These are phyloP conservation scores for Apistogramma diplotaenia DNA, from an alignment of 2,113 vertebrate species.

Conservation along the genomic window DNA sequence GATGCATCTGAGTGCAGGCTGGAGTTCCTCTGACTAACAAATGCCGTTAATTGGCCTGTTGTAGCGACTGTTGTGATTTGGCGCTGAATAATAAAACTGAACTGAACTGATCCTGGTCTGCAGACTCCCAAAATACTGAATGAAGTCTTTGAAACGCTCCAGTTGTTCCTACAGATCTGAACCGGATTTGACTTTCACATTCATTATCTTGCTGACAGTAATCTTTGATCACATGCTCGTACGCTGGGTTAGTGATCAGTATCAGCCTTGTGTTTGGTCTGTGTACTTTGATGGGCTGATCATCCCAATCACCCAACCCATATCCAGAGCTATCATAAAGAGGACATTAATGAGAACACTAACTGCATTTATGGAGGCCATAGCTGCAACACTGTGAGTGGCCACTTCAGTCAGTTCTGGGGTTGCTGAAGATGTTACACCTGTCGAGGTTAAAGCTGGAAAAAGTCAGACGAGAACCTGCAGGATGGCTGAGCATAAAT, in stretches of 20 bases:
- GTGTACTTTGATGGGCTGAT: too few species aligned
- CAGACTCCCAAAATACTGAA: too few species aligned
- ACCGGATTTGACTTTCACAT: background rate
- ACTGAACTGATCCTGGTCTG: too few species aligned
- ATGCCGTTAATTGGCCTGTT: too few species aligned
- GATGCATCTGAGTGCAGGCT: background rate
- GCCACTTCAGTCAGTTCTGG: too few species aligned
- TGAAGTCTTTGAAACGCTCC: accelerated
- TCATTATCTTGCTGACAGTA: background rate
- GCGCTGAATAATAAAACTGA: too few species aligned
- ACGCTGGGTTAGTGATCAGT: too few species aligned
- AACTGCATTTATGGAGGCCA: background rate
- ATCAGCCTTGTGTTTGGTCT: too few species aligned
- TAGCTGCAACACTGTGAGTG: background rate
- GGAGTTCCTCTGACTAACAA: background rate
- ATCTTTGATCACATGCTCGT: background rate
- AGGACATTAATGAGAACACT: background rate
- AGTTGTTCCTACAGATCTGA: background rate
- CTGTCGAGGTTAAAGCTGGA: background rate
- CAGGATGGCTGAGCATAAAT: too few species aligned
- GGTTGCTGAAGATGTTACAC: too few species aligned
- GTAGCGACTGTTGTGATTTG: too few species aligned
- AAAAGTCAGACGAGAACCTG: background rate
- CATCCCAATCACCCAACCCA: too few species aligned
- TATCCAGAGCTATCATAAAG: background rate